Evolutionary conservation across 2,888 invertebrate species (phyloP).

Genomic region (Ypsolopha sequella): DNA sequence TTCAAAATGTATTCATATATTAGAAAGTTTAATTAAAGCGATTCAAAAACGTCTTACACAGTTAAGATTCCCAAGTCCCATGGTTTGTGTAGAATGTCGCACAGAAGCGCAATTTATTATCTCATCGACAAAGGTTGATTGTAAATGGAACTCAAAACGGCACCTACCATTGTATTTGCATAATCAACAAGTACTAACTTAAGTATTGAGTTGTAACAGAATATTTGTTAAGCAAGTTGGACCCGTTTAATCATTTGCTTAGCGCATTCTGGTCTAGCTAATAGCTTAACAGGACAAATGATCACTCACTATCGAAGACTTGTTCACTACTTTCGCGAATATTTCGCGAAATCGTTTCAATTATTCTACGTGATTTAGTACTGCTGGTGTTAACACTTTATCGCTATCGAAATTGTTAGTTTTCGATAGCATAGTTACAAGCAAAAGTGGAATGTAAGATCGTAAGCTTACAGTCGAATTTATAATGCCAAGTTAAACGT

Average conservation of each 20-base stretch:
- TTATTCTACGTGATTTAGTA: conserved; percentile 2
- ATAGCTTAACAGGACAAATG: background rate
- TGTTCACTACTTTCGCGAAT: conserved; percentile 1
- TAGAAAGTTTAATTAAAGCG: too few species aligned
- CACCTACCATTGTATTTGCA: conserved; percentile 13
- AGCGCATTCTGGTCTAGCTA: background rate
- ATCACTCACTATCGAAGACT: background rate
- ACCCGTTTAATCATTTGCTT: conserved; percentile 16
- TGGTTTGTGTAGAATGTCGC: too few species aligned
- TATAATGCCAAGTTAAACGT: background rate
- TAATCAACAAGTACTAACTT: conserved; percentile 18
- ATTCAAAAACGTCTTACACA: too few species aligned
- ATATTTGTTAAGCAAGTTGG: conserved; percentile 12
- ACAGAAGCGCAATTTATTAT: too few species aligned
- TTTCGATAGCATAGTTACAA: background rate
- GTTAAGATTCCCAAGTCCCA: too few species aligned
- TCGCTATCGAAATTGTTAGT: background rate
- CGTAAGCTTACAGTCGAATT: background rate
- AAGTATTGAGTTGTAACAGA: conserved; percentile 14
- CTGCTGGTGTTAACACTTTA: background rate
- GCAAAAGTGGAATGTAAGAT: background rate
- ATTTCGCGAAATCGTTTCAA: background rate
- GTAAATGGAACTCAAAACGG: too few species aligned
- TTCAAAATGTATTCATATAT: too few species aligned
- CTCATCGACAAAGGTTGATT: too few species aligned